Conservation (phyloP, 1,140 invertebrate species). For the Psilanteris sp. region DNA sequence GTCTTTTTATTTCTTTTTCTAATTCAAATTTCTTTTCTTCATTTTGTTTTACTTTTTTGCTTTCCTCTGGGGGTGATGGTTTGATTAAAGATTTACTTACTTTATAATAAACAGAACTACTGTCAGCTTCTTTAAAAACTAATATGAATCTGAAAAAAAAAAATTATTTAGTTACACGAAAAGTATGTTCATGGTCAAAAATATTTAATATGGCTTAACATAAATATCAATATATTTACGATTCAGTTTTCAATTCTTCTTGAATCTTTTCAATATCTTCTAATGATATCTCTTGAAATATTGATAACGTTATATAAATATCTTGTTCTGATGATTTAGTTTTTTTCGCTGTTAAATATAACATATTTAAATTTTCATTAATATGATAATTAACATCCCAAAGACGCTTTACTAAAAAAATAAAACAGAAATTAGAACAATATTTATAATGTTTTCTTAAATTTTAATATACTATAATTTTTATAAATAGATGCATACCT, state of each 20-base stretch:
- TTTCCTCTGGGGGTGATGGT: conserved; percentile 69
- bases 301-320: conserved; percentile 73
- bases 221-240: conserved; percentile 51
- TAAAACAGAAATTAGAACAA: too few species aligned
- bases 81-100: conserved; percentile 70
- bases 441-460: too few species aligned
- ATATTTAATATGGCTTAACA: neutral
- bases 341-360: conserved; percentile 73
- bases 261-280: conserved; percentile 74
- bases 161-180: too few species aligned
- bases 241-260: conserved; percentile 55
- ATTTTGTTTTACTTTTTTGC: conserved; percentile 65
- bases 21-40: conserved; percentile 68
- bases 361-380: conserved; percentile 67
- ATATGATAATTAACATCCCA: conserved; percentile 75
- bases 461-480: too few species aligned
- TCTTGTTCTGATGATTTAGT: conserved; percentile 64
- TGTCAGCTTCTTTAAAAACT: conserved; percentile 75
- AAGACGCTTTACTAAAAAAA: conserved; percentile 65
- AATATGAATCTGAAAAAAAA: conserved; percentile 72
- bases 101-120: conserved; percentile 74
- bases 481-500: conserved; percentile 71
- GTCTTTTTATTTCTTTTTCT: conserved; percentile 71
- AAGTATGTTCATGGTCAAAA: neutral
- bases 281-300: conserved; percentile 66